Percentiles rank a stretch among this genome's conserved stretches.
phyloP scores from a whole-genome alignment of 1,140 invertebrate genomes.

The Microplitis demolitor region DNA sequence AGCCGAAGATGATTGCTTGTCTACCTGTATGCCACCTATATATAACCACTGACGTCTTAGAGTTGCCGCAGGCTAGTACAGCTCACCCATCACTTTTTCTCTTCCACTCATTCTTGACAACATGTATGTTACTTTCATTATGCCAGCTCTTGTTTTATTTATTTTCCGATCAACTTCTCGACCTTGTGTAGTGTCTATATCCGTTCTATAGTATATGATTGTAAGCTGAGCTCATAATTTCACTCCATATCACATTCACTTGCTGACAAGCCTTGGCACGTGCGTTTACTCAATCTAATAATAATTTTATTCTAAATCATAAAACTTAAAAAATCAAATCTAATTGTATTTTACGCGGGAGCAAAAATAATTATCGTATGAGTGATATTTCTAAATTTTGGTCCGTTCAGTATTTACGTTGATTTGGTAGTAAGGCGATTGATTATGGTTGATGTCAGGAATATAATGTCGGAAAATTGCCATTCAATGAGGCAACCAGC shows the following conservation, averaged over 20 bases:
- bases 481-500: not conserved
- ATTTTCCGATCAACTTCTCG: not conserved
- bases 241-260: too few relatives aligned
- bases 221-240: too few relatives aligned
- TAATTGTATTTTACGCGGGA: too few relatives aligned
- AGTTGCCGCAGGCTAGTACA: constrained; percentile 14
- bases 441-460: not conserved
- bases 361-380: too few relatives aligned
- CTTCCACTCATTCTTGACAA: not conserved
- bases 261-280: too few relatives aligned
- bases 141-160: constrained; percentile 16
- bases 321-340: too few relatives aligned
- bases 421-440: not conserved
- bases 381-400: not conserved
- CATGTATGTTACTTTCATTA: constrained; percentile 1
- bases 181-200: constrained; percentile 1
- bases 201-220: too few relatives aligned
- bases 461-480: constrained; percentile 6
- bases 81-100: constrained; percentile 1
- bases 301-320: too few relatives aligned
- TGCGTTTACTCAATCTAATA: too few relatives aligned
- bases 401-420: not conserved
- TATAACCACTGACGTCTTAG: constrained; percentile 8
- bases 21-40: constrained; percentile 25
- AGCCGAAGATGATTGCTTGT: constrained; percentile 26